Percentiles rank a stretch among this genome's conserved stretches.
Evolutionary conservation across 1,140 invertebrate species (phyloP).

Genomic region (Bombus pyrosoma): DNA sequence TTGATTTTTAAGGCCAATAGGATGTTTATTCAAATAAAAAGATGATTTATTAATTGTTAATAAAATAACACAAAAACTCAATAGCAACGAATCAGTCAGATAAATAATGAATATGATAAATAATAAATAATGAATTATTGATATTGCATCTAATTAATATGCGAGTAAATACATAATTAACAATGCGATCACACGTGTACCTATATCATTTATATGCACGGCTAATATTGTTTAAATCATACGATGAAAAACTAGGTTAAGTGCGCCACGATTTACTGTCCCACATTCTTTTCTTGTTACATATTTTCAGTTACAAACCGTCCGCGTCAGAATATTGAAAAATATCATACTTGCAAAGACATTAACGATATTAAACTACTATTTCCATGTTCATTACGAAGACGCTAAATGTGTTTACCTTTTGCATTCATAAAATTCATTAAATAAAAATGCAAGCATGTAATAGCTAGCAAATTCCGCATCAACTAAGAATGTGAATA

Average conservation of each 20-base stretch:
- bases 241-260: constrained; percentile 1
- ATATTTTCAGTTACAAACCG: not conserved
- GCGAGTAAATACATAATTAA: not conserved
- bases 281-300: not conserved
- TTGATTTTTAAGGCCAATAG: not conserved
- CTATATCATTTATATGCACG: not conserved
- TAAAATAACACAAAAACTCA: too few relatives aligned
- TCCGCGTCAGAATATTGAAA: too few relatives aligned
- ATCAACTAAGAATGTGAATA: too few relatives aligned
- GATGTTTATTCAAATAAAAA: not conserved
- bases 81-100: not conserved
- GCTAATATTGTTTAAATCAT: not conserved
- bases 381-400: not conserved
- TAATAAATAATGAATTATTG: not conserved
- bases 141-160: not conserved
- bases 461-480: too few relatives aligned
- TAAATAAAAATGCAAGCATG: too few relatives aligned
- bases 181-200: not conserved
- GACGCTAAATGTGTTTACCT: not conserved
- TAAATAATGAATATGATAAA: too few relatives aligned
- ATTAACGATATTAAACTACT: not conserved
- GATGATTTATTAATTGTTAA: too few relatives aligned
- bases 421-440: not conserved
- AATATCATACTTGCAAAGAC: too few relatives aligned
- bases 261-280: not conserved